Evolutionary conservation across 2,797 vertebrate species (phyloP).

Genomic region (Chaenodraco wilsoni): DNA sequence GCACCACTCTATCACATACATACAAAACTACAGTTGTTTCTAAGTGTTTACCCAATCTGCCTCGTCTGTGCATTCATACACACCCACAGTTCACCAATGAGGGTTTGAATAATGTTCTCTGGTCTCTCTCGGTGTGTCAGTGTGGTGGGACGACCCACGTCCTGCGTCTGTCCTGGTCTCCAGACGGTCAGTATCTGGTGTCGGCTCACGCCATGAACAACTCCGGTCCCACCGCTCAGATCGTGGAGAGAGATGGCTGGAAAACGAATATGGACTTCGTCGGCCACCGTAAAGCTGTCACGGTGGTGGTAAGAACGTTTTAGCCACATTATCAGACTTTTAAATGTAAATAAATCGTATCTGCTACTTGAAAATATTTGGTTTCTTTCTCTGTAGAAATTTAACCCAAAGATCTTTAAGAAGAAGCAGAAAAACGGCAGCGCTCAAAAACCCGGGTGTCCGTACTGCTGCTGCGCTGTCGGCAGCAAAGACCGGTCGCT

Average conservation of each 20-base stretch:
- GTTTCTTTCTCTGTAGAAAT: conserved; percentile 85
- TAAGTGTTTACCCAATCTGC: neutral
- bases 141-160: conserved; percentile 98
- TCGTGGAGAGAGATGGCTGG: conserved; percentile 98
- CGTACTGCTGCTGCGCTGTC: conserved; percentile 97
- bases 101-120: neutral
- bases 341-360: accelerated
- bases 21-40: too few relatives aligned
- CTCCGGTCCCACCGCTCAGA: conserved; percentile 97
- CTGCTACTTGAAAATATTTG: neutral
- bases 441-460: conserved; percentile 92
- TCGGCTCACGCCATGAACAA: conserved; percentile 99
- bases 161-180: conserved; percentile 97
- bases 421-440: conserved; percentile 98
- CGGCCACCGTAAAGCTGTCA: conserved; percentile 97
- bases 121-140: conserved; percentile 68
- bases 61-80: neutral
- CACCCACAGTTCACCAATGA: neutral
- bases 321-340: accelerated
- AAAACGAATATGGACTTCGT: conserved; percentile 99
- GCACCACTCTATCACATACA: too few relatives aligned
- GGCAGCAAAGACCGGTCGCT: conserved; percentile 98
- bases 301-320: conserved; percentile 90
- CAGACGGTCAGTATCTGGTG: conserved; percentile 98
- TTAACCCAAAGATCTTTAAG: conserved; percentile 99